Base-by-base conservation (phyloP, 2,113 vertebrate species). In the Xenopus laevis region DNA sequence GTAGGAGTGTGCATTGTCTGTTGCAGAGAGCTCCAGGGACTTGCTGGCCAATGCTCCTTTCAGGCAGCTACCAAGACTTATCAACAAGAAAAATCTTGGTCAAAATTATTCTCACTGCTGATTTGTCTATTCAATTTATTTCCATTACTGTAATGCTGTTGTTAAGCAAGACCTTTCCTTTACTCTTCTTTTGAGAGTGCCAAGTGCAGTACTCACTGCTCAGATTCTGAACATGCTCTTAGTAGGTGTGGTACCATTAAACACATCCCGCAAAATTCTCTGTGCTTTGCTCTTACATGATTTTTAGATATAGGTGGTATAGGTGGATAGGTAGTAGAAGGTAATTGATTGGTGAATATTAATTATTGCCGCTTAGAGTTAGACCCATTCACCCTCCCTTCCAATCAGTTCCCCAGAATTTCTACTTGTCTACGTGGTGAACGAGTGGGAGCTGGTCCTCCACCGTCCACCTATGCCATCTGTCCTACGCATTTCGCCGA, bases 1-100 rank as follows among this genome's bases (percentile, higher is more conserved):
- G 73, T 76, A 69, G 73, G 46, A 76, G 73, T 55, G 73, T 69
- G 66, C 58, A 76, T 27, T 76, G 73, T 75, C 73, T 75, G 65
- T 46, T 40, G 65, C 58, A 23, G 23, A 68, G 23, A 58, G 58
- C 73, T 76, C 73, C 73, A 69, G 73, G 73, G 73, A 76, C 65
- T 62, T 18, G 55, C 65, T 30, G 73, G 73, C 69, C 66, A 76
- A 63, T 69, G 58, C 66, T 69, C 65, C 73, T 69, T 68, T 62
- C 59, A 76, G 65, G 66, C 65, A 69, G 65, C 59, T 69, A 69
- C 65, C 66, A 69, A 63, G 66, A 52, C 18, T 76, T 76, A 76
- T 76, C 73, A 76, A 76, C 58, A 76, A 76, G 73, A 76, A 76
- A 75, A 76, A 76, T 76, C n/a, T 16, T 50, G 47, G 12, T 13